These are phyloP conservation scores for Bilobella aurantiaca DNA, from an alignment of 1,140 invertebrate species.

Conservation along the genomic window DNA sequence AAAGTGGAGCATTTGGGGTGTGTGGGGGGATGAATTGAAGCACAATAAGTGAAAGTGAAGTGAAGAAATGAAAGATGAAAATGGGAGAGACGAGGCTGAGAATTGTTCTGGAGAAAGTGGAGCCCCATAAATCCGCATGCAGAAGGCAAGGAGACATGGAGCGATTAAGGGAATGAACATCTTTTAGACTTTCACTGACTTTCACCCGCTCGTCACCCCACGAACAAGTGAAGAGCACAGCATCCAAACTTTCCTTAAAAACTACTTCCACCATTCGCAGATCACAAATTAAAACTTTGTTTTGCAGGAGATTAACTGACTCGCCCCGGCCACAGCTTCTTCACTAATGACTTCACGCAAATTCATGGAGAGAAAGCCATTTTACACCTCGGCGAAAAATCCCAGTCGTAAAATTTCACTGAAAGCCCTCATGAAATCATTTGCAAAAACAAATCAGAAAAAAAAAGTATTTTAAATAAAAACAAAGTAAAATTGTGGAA, in stretches of 20 bases:
- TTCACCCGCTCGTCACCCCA: neutral
- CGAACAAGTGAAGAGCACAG: too few relatives aligned
- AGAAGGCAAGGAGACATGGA: neutral
- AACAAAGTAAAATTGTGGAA: too few relatives aligned
- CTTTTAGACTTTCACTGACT: neutral
- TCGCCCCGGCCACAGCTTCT: neutral
- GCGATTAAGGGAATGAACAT: constrained; percentile 13
- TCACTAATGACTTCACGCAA: neutral
- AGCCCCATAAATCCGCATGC: constrained; percentile 3
- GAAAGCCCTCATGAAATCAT: too few relatives aligned
- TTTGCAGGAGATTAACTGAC: neutral
- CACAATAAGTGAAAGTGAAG: constrained; percentile 2
- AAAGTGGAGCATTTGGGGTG: too few relatives aligned
- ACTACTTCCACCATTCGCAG: neutral
- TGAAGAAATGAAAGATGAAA: constrained; percentile 7
- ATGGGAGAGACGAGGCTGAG: neutral
- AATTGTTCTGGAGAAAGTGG: constrained; percentile 1
- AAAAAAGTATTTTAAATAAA: too few relatives aligned
- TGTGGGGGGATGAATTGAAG: neutral
- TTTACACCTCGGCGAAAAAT: too few relatives aligned
- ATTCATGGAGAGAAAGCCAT: too few relatives aligned
- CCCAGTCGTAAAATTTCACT: too few relatives aligned
- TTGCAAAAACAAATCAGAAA: too few relatives aligned
- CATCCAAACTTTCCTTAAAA: constrained; percentile 3
- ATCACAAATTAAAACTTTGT: constrained; percentile 6